Evolutionary conservation across 2,888 invertebrate genomes (phyloP).

Genomic region (Cantharis flavilabris): DNA sequence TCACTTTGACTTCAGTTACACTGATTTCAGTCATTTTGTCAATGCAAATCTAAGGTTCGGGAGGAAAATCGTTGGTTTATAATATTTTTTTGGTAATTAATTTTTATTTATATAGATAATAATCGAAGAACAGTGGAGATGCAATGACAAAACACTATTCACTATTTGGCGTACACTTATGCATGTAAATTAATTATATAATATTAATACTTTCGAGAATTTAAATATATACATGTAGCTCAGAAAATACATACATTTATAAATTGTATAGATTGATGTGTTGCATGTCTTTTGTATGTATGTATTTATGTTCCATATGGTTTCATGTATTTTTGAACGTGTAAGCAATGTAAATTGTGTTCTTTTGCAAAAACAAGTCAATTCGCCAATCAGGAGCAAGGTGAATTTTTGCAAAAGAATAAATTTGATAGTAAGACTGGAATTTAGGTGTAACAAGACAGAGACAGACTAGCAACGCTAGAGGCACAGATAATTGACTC

Average conservation of each 20-base stretch:
- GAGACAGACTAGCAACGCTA: conserved; percentile 56
- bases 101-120: neutral
- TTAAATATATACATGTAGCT: conserved; percentile 48
- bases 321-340: conserved; percentile 57
- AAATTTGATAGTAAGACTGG: conserved; percentile 17
- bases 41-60: conserved; percentile 41
- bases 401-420: conserved; percentile 4
- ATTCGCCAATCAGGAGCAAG: neutral
- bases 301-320: conserved; percentile 37
- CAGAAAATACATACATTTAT: conserved; percentile 57
- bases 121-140: conserved; percentile 10
- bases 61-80: neutral
- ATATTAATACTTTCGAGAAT: conserved; percentile 48
- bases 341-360: conserved; percentile 49
- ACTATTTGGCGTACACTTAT: conserved; percentile 55
- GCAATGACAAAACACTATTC: conserved; percentile 48
- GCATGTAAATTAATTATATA: conserved; percentile 40
- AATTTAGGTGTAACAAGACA: conserved; percentile 52
- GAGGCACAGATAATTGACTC: conserved; percentile 69
- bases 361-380: neutral
- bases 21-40: conserved; percentile 46
- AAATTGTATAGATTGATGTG: conserved; percentile 33
- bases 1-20: conserved; percentile 54
- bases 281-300: conserved; percentile 42
- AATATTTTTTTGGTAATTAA: neutral